Conservation (phyloP, 2,888 invertebrate genomes). For the Lochmaea crataegi region DNA sequence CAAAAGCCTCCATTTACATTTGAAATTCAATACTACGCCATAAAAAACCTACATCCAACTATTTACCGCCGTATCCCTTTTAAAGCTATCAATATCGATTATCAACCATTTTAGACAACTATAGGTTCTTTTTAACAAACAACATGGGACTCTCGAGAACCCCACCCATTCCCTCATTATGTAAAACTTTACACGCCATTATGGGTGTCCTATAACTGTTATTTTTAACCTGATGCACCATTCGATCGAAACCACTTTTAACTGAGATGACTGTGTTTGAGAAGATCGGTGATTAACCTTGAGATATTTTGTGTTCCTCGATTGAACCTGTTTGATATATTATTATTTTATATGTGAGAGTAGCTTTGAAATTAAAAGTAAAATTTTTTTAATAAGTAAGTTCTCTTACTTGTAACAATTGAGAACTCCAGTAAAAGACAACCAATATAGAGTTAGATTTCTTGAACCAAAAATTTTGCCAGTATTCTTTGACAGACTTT, state of each 20-base stretch:
- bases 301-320: background rate
- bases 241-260: constrained; percentile 28
- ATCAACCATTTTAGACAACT: constrained; percentile 38
- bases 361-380: constrained; percentile 7
- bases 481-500: too few species aligned
- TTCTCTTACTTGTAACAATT: too few species aligned
- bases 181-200: constrained; percentile 51
- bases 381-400: background rate
- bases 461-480: too few species aligned
- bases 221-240: constrained; percentile 43
- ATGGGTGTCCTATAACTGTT: constrained; percentile 45
- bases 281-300: constrained; percentile 3
- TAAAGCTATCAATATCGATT: constrained; percentile 32
- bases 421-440: too few species aligned
- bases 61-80: constrained; percentile 23
- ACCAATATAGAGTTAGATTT: too few species aligned
- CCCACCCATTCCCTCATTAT: constrained; percentile 50
- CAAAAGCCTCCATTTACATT: constrained; percentile 22
- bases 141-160: constrained; percentile 43
- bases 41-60: constrained; percentile 20
- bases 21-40: constrained; percentile 24
- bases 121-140: constrained; percentile 45
- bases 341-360: background rate
- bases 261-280: constrained; percentile 17
- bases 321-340: constrained; percentile 23